Base-by-base conservation (phyloP, 2,113 vertebrate genomes). In the Lagenorhynchus albirostris region DNA sequence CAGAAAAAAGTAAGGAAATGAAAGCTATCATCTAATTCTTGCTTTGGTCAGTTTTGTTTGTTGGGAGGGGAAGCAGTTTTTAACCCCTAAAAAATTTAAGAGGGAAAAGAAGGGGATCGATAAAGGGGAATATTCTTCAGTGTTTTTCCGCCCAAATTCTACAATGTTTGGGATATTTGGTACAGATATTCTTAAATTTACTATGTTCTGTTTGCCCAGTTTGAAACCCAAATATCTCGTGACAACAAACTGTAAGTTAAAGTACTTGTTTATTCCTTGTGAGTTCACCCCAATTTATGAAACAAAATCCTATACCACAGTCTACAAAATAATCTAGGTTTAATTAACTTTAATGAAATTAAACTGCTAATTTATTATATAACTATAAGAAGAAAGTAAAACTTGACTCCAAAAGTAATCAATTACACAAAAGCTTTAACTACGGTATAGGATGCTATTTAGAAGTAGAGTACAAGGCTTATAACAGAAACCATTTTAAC, bases 371-470 rank as follows among this genome's bases (percentile, higher is more conserved):
- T 88, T 50, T 89, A 58, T 18, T 96, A 1, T 33, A 86, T 85
- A 74, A 97, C 55, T 97, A 83, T 55, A 97, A 95, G 81, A 60
- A 95, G 70, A 92, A 96, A 95, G 6, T 80, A 74, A 94, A 70
- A 70, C 0, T 33, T 79, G 26, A 86, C 85, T 82, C 53, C 25
- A 76, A 91, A 50, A 95, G n/a, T 67, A 38, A 89, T 47, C 60
- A 77, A 12, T 85, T 60, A 89, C 5, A 81, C 73, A 95, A 96
- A 84, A 13, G 12, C 80, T 95, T 74, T 53, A 23, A 89, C 63
- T 65, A 89, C 23, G 4, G 0, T 50, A 80, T 6, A 80, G 63
- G n/a, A 81, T 5, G 1, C 23, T 89, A 70, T 85, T 89, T 62
- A 95, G 44, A 92, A 71, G 31, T 65, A 87, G 33, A 83, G 47